Evolutionary conservation across 2,113 vertebrate species (phyloP).

Genomic region (Stegastes partitus): DNA sequence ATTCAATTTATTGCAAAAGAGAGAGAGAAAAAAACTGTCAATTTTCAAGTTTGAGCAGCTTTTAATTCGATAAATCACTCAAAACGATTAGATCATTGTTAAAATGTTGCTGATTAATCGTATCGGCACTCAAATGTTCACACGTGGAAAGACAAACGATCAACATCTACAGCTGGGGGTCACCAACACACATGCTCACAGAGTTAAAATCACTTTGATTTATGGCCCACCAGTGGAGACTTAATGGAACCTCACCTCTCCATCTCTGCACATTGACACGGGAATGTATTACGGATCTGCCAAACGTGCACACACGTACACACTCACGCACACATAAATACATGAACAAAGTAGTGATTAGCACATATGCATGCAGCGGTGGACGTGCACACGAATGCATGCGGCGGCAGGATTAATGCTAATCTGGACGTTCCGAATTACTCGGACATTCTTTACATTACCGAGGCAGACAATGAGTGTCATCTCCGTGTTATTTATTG

Average conservation of each 20-base stretch:
- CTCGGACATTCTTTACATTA: conserved; percentile 61
- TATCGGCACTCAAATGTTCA: neutral
- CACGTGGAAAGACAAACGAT: conserved; percentile 1
- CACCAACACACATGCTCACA: conserved; percentile 40
- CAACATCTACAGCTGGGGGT: conserved; percentile 1
- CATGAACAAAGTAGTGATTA: no score
- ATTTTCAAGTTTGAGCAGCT: neutral
- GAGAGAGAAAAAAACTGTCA: neutral
- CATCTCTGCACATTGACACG: conserved; percentile 69
- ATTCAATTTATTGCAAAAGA: neutral
- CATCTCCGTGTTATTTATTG: conserved; percentile 66
- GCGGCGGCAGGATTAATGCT: conserved; percentile 59
- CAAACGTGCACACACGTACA: conserved; percentile 3
- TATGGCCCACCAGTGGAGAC: conserved; percentile 75
- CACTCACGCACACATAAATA: neutral
- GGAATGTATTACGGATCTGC: conserved; percentile 63
- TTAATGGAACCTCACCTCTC: conserved; percentile 80
- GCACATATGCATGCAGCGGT: neutral
- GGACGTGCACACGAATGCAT: neutral
- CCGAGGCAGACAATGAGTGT: conserved; percentile 62
- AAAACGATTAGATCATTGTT: neutral
- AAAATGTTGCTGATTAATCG: neutral
- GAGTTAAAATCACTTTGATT: conserved; percentile 75
- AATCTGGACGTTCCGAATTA: conserved; percentile 59
- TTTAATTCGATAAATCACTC: conserved; percentile 11